Base-by-base conservation (phyloP, 2,797 vertebrate species). In the Pipistrellus kuhlii region DNA sequence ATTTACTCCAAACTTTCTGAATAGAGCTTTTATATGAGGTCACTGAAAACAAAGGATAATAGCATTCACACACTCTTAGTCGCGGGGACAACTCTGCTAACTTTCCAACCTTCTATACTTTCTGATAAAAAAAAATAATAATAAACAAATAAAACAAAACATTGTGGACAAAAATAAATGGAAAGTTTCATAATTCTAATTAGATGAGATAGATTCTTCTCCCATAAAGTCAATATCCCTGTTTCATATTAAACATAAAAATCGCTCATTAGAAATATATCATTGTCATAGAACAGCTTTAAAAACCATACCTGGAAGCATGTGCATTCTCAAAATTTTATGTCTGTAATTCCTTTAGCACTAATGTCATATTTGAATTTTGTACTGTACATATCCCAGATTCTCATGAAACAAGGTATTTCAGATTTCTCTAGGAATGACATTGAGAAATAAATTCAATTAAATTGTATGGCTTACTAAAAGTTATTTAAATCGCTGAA, bases 391-490 rank as follows among this genome's bases (percentile, higher is more conserved):
- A 18, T 71, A 85, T 48, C 46, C 57, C 35, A 21, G 15, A 76
- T 23, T 35, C 32, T 91, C 83, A 83, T 59, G 38, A 92, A 96
- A 91, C 7, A 80, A 90, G 25, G 44, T 30, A 71, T 44, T n/a
- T 57, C 27, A 44, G 13, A 35, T 73, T 97, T 96, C 69, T 86
- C 27, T 91, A 55, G 77, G n/a, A 77, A 35, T 55, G 83, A 72
- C 10, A 80, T 76, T 73, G 9, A 66, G 23, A 68, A 64, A 73
- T 57, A 1, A 11, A 80, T 94, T 96, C 73, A 88, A 77, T 96
- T 97, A 77, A 91, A 66, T 96, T 96, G 38, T 84, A 0, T 73
- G 96, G 80, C 69, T 96, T 62, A 94, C 55, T 97, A 32, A 85
- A 51, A 88, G 27, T 73, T 92, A 80, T 62, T 97, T 95, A 94